Evolutionary conservation across 2,113 vertebrate genomes (phyloP), one percentile per base, ranked within the genome.

Genomic region (Marmota monax): DNA sequence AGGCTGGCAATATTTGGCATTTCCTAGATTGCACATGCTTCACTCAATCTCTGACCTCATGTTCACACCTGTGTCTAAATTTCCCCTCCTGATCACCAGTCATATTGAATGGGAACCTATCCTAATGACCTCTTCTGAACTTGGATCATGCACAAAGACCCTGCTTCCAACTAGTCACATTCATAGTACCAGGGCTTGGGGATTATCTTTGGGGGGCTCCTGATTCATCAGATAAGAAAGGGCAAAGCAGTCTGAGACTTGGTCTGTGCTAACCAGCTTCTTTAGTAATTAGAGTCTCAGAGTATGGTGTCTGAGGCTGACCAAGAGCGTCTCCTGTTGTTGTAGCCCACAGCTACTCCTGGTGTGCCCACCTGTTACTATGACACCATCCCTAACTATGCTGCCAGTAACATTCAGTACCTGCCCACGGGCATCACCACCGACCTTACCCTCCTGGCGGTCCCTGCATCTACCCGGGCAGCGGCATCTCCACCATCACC

Each of bases 301-400:
- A 79, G 18, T 27, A 0, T 67, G 12, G 9, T 13, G 2, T 72
- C 18, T 32, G 58, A 61, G 10, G n/a, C 63, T 96, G n/a, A 94
- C 20, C 5, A 63, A n/a, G 67, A 85, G 39, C n/a, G 37, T 4
- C 56, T 78, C 34, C 69, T 96, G 69, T 85, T 11, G 17, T 96
- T 98, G 48, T 92, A 99, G 98, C 0, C 4, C 7, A 92, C 42
- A 20, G 0, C 0, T 32, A 0, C 34, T 16, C 10, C 6, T 2
- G 1, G 72, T 0, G 98, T 92, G 42, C 99, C 99, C 6, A 61
- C 11, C 90, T 99, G 99, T 93, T 99, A 97, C 86, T 99, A 99
- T 18, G 98, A 87, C 27, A 70, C 96, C 0, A 96, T 97, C 93
- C 98, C 99, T 2, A 98, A 98, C 12, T 99, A 99, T 92, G 83